phyloP scores from a whole-genome alignment of 2,888 invertebrate species.

The Papilio demoleus region DNA sequence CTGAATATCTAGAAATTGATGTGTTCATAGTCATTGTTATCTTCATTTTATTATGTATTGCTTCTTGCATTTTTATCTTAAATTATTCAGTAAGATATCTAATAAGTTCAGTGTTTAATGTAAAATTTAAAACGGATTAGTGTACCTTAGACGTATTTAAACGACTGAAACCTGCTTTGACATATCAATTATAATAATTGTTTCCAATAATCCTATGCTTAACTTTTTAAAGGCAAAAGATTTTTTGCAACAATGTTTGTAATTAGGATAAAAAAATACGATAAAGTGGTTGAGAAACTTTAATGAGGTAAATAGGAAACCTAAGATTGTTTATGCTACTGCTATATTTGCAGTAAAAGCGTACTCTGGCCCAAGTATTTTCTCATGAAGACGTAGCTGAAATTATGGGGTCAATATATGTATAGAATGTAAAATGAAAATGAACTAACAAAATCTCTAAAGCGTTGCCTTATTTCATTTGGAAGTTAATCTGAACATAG shows the following conservation, averaged over 20 bases:
- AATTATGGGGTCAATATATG: too few relatives aligned
- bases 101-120: background rate
- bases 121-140: constrained; percentile 3
- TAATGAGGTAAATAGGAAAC: background rate
- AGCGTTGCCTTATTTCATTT: background rate
- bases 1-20: constrained; percentile 49
- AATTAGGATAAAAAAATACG: background rate
- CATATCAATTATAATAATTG: background rate
- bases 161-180: background rate
- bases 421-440: too few relatives aligned
- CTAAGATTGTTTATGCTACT: too few relatives aligned
- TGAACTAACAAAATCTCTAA: too few relatives aligned
- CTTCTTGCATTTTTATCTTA: background rate
- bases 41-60: constrained; percentile 23
- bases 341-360: too few relatives aligned
- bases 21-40: constrained; percentile 36
- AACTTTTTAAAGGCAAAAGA: background rate
- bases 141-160: background rate
- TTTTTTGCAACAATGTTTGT: background rate
- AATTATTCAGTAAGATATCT: background rate
- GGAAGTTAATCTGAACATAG: background rate
- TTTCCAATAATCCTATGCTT: background rate
- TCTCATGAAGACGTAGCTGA: too few relatives aligned
- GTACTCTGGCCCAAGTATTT: too few relatives aligned
- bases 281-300: background rate